These are phyloP conservation scores for Rhinichthys klamathensis DNA, from an alignment of 2,113 vertebrate species.

Conservation along the genomic window DNA sequence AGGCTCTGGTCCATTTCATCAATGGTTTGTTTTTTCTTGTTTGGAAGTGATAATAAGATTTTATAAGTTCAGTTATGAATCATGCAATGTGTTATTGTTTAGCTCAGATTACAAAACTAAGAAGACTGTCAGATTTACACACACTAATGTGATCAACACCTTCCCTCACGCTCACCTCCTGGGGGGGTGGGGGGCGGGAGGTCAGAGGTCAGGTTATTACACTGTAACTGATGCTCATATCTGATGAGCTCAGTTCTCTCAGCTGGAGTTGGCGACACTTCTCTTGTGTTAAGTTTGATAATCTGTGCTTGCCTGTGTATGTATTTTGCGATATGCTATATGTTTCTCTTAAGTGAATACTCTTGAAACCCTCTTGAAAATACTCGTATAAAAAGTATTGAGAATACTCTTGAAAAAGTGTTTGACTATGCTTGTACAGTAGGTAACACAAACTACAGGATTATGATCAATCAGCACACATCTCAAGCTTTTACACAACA, in stretches of 20 bases:
- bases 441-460: background rate
- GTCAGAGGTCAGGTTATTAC: constrained; percentile 58
- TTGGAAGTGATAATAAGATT: background rate
- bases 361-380: background rate
- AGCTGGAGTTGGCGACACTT: constrained; percentile 25
- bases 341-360: constrained; percentile 10
- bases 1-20: background rate
- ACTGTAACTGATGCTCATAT: constrained; percentile 54
- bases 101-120: constrained; percentile 34
- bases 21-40: background rate
- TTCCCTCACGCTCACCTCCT: constrained; percentile 19
- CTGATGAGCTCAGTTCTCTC: constrained; percentile 52
- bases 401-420: too few relatives aligned
- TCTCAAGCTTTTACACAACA: background rate
- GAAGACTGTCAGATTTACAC: constrained; percentile 6
- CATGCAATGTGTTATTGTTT: constrained; percentile 15
- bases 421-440: background rate
- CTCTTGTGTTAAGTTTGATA: constrained; percentile 23
- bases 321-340: background rate
- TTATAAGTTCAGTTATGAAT: constrained; percentile 5
- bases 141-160: constrained; percentile 32
- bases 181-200: background rate
- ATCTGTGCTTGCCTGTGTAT: constrained; percentile 9
- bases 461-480: background rate
- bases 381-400: too few relatives aligned